phyloP scores from a whole-genome alignment of 2,888 invertebrate species.

The Brachylomia viminalis region DNA sequence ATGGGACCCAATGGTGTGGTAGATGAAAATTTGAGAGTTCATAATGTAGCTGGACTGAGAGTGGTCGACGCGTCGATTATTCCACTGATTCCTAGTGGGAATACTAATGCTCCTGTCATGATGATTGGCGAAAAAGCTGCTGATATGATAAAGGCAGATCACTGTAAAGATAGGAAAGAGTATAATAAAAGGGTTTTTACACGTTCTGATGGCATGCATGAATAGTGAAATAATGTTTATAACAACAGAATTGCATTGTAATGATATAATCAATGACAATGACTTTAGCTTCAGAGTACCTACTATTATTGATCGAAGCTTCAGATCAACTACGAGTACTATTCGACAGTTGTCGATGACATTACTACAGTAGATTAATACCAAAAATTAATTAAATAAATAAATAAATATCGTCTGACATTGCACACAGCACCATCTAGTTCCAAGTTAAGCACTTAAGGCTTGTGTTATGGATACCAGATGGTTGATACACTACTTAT shows the following conservation, averaged over 20 bases:
- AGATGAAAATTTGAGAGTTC: constrained; percentile 79
- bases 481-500: too few species aligned
- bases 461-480: too few species aligned
- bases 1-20: constrained; percentile 84
- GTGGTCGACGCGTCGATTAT: constrained; percentile 85
- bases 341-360: too few species aligned
- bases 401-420: too few species aligned
- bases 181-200: neutral
- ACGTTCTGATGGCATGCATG: neutral
- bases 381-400: too few species aligned
- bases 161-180: constrained; percentile 17
- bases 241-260: neutral
- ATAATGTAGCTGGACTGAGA: constrained; percentile 77
- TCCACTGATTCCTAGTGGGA: constrained; percentile 82
- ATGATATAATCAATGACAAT: neutral
- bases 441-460: too few species aligned
- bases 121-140: constrained; percentile 87
- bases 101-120: constrained; percentile 84
- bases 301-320: too few species aligned
- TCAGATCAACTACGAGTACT: too few species aligned
- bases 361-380: too few species aligned
- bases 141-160: constrained; percentile 83
- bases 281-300: too few species aligned
- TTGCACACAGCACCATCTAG: too few species aligned
- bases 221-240: neutral